Evolutionary conservation across 2,888 invertebrate species (phyloP).

Genomic region (Patella caerulea): DNA sequence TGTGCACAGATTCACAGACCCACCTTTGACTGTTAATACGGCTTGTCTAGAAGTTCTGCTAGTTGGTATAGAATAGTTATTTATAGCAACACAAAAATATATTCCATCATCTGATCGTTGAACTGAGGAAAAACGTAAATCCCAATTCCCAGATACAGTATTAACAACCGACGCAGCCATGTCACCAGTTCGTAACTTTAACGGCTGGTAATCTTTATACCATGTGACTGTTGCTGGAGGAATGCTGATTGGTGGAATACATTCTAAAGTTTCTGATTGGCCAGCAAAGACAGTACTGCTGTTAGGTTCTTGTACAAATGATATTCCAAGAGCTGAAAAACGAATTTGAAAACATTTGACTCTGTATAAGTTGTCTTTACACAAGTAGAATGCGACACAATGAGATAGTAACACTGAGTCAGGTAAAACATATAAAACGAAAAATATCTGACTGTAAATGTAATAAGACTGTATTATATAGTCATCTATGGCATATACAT

Average conservation of each 20-base stretch:
- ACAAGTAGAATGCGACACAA: background rate
- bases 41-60: constrained; percentile 55
- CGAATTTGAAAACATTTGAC: background rate
- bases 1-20: constrained; percentile 9
- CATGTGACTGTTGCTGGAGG: constrained; percentile 66
- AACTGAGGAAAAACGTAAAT: constrained; percentile 53
- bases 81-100: constrained; percentile 64
- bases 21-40: constrained; percentile 59
- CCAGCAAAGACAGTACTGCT: constrained; percentile 54
- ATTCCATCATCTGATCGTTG: constrained; percentile 60
- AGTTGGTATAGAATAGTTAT: constrained; percentile 51
- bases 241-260: constrained; percentile 65
- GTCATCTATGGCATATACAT: no score
- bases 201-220: constrained; percentile 60
- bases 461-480: no score
- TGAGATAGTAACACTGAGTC: background rate
- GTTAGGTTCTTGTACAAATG: constrained; percentile 52
- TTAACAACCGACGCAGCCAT: constrained; percentile 37
- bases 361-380: background rate
- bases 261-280: constrained; percentile 57
- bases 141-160: constrained; percentile 41
- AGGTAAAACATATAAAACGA: background rate
- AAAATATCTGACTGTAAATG: no score
- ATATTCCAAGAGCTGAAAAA: constrained; percentile 51
- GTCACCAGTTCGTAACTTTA: constrained; percentile 42